Conservation (phyloP, 2,888 invertebrate genomes). For the Napeogenes inachia region DNA sequence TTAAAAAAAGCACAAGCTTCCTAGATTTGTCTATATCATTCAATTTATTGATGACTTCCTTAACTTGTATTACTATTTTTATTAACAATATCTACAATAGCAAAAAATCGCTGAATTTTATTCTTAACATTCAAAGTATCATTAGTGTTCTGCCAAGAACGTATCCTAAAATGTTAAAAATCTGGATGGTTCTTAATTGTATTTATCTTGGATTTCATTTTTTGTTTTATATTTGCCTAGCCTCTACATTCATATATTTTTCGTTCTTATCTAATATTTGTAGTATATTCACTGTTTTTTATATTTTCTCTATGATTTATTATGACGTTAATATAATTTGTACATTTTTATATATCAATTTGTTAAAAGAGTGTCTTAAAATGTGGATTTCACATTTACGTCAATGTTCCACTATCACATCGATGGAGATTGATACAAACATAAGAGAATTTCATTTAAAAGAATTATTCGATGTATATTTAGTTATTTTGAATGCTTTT, state of each 20-base stretch:
- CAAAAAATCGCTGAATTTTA: slow-evolving; percentile 10
- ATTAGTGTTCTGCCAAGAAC: background rate
- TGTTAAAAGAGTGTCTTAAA: slow-evolving; percentile 11
- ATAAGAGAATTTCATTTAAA: background rate
- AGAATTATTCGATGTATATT: slow-evolving; percentile 11
- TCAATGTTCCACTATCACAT: background rate
- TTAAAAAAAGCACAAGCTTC: background rate
- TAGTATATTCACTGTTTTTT: background rate
- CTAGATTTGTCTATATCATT: slow-evolving; percentile 1
- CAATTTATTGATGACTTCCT: slow-evolving; percentile 2
- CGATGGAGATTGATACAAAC: background rate
- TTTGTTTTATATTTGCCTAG: background rate
- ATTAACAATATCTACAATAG: slow-evolving; percentile 16
- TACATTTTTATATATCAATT: slow-evolving; percentile 17
- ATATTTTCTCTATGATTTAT: slow-evolving; percentile 12
- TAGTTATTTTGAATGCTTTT: slow-evolving; percentile 18
- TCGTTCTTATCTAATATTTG: background rate
- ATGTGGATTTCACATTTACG: slow-evolving; percentile 16
- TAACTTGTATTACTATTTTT: slow-evolving; percentile 14
- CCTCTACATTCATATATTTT: background rate
- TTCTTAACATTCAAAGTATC: slow-evolving; percentile 23
- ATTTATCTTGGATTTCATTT: background rate
- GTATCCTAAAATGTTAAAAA: slow-evolving; percentile 7
- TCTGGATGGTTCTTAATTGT: slow-evolving; percentile 16
- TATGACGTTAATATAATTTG: slow-evolving; percentile 22